Conservation (phyloP, 2,797 vertebrate genomes). For the Catostomus latipinnis region DNA sequence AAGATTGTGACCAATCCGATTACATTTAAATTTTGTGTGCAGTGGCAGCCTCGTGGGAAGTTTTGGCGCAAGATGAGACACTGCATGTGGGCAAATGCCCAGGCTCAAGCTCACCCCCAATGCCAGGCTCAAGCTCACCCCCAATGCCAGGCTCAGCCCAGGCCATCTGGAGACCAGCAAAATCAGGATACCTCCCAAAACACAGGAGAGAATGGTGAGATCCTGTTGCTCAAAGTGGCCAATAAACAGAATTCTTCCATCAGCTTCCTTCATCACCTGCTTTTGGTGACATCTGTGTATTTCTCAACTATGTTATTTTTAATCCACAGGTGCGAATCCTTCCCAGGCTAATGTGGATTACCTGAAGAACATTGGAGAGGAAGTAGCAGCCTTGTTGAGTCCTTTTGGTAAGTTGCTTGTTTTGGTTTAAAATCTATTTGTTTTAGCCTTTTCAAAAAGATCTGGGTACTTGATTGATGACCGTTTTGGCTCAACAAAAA, state of each 20-base stretch:
- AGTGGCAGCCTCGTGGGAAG: slow-evolving; percentile 87
- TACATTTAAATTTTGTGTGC: slow-evolving; percentile 12
- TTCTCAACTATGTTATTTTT: slow-evolving; percentile 5
- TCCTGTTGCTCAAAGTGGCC: not conserved
- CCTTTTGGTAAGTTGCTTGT: slow-evolving; percentile 86
- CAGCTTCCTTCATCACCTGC: not conserved
- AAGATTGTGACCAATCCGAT: not conserved
- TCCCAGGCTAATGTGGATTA: slow-evolving; percentile 83
- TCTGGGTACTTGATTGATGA: not conserved
- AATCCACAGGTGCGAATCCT: slow-evolving; percentile 59
- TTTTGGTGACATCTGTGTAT: not conserved
- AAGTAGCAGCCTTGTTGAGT: slow-evolving; percentile 92
- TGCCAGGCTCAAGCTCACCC: no score
- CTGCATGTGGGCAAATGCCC: slow-evolving; percentile 82
- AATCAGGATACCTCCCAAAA: slow-evolving; percentile 57
- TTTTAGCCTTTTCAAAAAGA: no score
- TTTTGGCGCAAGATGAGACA: slow-evolving; percentile 89
- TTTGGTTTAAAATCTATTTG: not conserved
- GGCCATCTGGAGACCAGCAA: slow-evolving; percentile 56
- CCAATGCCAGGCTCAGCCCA: slow-evolving; percentile 62
- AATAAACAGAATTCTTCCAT: not conserved
- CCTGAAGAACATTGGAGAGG: slow-evolving; percentile 95
- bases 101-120: slow-evolving; percentile 44
- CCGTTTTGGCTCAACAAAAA: not conserved
- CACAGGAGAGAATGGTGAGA: not conserved